A percentile compares a stretch with the other conserved stretches of the same genome.
These are phyloP conservation scores for Terrapene triunguis DNA, from an alignment of 2,113 vertebrate species.

Conservation along the genomic window DNA sequence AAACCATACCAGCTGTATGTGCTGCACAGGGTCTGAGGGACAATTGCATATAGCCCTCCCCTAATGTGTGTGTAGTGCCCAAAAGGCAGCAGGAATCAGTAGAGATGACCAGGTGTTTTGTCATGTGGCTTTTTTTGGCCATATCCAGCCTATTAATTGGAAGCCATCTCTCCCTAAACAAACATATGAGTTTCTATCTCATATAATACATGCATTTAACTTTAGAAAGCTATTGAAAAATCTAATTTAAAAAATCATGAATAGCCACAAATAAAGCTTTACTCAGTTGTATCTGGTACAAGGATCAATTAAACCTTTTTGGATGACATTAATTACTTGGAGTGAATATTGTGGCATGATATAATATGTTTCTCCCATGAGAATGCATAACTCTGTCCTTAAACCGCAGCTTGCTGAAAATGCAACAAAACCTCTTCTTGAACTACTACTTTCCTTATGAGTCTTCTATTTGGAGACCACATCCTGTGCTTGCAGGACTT, in stretches of 20 bases:
- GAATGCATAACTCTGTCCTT: not conserved
- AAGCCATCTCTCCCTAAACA: not conserved
- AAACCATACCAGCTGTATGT: not conserved
- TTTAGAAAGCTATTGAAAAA: not conserved
- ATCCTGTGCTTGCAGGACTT: too few species aligned
- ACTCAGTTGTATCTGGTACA: not conserved
- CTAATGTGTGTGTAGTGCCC: not conserved
- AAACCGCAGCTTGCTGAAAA: not conserved
- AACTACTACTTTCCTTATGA: not conserved
- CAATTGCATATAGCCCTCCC: not conserved
- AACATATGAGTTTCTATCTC: not conserved
- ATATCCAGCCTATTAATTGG: not conserved
- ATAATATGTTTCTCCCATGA: not conserved
- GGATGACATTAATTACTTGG: conserved; percentile 4
- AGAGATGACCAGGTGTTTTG: not conserved
- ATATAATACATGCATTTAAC: not conserved
- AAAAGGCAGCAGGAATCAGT: not conserved
- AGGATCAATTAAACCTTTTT: not conserved
- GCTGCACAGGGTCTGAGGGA: not conserved
- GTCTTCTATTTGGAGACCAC: too few species aligned
- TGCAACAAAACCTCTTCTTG: not conserved
- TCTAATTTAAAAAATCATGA: not conserved
- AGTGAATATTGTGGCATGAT: not conserved
- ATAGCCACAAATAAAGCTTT: conserved; percentile 2
- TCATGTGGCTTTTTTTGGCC: not conserved